phyloP scores from a whole-genome alignment of 1,140 invertebrate species.

The Lucilia cuprina region DNA sequence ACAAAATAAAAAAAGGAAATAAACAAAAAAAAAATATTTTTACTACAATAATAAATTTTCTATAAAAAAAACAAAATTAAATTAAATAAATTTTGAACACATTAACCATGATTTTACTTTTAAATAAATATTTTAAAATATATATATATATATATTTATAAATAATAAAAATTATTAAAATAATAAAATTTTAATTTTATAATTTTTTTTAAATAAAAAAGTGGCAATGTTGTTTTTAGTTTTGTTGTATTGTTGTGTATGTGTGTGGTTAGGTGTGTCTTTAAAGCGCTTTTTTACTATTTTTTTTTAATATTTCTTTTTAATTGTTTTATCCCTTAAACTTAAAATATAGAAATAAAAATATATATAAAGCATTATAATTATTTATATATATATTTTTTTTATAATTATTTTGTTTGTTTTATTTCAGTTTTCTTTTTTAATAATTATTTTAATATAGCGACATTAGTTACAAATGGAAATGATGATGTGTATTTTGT shows the following conservation, averaged over 20 bases:
- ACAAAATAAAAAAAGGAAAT: not conserved
- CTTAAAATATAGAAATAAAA: not conserved
- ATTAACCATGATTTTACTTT: not conserved
- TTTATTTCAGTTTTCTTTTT: not conserved
- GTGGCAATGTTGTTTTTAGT: not conserved
- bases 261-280: not conserved
- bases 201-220: not conserved
- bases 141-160: too few species aligned
- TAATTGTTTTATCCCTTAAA: not conserved
- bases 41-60: not conserved
- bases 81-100: not conserved
- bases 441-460: slow-evolving; percentile 22
- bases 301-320: not conserved
- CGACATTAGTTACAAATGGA: slow-evolving; percentile 39
- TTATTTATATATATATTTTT: not conserved
- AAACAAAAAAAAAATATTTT: not conserved
- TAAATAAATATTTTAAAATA: not conserved
- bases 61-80: not conserved
- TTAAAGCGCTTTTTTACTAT: not conserved
- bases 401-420: slow-evolving; percentile 4
- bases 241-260: not conserved
- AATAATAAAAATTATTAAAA: not conserved
- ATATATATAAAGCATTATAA: not conserved
- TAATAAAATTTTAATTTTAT: not conserved
- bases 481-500: slow-evolving; percentile 36